Percentiles rank a stretch among this genome's conserved stretches.
These are phyloP conservation scores for Microctonus brassicae DNA, from an alignment of 2,888 invertebrate species.

Conservation along the genomic window DNA sequence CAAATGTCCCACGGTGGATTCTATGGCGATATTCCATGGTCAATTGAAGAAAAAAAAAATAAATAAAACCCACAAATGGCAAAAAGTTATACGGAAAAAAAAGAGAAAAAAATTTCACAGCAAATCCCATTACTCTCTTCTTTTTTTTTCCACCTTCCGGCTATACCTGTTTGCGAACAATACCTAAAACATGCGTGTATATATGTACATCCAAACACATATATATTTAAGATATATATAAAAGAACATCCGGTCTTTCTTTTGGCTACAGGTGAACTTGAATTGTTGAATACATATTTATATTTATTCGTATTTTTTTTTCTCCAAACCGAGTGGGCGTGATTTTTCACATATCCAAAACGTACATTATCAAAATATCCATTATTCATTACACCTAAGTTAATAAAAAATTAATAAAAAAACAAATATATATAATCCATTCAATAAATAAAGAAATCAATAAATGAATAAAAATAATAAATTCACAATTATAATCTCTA, in stretches of 20 bases:
- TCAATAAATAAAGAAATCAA: too few relatives aligned
- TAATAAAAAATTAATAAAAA: too few relatives aligned
- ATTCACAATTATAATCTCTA: too few relatives aligned
- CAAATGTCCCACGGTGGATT: conserved; percentile 43
- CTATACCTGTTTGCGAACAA: neutral
- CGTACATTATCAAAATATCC: too few relatives aligned
- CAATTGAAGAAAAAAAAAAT: conserved; percentile 33
- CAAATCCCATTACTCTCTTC: neutral
- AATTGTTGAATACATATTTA: neutral
- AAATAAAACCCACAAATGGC: neutral
- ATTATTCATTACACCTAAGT: too few relatives aligned
- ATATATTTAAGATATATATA: neutral
- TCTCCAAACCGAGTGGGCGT: neutral
- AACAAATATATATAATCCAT: too few relatives aligned
- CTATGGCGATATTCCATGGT: neutral
- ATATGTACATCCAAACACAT: neutral
- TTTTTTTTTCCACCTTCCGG: neutral
- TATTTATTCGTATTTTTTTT: neutral
- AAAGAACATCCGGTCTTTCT: neutral
- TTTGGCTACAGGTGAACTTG: neutral
- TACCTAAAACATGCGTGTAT: neutral
- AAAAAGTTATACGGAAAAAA: neutral
- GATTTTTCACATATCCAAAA: neutral
- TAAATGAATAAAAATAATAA: too few relatives aligned
- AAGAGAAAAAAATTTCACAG: neutral